These are phyloP conservation scores for Acleris sparsana DNA, from an alignment of 2,888 invertebrate genomes.

Conservation along the genomic window DNA sequence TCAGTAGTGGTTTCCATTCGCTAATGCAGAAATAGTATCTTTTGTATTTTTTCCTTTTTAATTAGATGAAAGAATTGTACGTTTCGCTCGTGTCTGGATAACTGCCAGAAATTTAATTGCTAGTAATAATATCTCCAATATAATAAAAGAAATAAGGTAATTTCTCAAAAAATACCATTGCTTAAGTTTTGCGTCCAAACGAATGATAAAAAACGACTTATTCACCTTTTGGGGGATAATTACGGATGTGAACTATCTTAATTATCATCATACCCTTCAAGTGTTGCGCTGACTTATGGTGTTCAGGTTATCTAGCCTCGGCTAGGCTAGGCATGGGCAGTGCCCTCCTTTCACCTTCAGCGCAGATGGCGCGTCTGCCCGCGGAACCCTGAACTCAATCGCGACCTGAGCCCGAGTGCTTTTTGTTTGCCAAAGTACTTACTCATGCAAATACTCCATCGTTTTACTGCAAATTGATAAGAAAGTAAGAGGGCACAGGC, in stretches of 20 bases:
- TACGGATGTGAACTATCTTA: too few species aligned
- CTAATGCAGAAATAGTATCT: constrained; percentile 35
- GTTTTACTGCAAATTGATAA: constrained; percentile 4
- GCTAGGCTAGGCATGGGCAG: constrained; percentile 54
- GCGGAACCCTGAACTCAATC: constrained; percentile 54
- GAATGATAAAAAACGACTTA: too few species aligned
- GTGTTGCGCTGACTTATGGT: constrained; percentile 9
- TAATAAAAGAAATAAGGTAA: too few species aligned
- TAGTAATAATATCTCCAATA: too few species aligned
- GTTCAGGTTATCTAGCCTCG: constrained; percentile 35
- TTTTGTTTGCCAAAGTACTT: constrained; percentile 17
- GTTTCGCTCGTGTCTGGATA: not conserved
- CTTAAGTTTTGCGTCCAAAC: not conserved
- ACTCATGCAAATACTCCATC: constrained; percentile 16
- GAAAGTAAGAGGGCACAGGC: too few species aligned
- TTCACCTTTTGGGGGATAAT: too few species aligned
- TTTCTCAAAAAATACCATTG: too few species aligned
- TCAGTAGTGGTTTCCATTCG: constrained; percentile 48
- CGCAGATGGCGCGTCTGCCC: constrained; percentile 42
- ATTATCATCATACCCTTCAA: not conserved
- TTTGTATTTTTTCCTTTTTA: constrained; percentile 7
- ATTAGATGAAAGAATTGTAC: not conserved
- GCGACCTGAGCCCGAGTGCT: constrained; percentile 22
- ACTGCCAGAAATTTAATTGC: not conserved
- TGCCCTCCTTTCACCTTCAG: constrained; percentile 66